A percentile compares a stretch with the other conserved stretches of the same genome.
Evolutionary conservation across 2,113 vertebrate genomes (phyloP).

Genomic region (Progne subis): DNA sequence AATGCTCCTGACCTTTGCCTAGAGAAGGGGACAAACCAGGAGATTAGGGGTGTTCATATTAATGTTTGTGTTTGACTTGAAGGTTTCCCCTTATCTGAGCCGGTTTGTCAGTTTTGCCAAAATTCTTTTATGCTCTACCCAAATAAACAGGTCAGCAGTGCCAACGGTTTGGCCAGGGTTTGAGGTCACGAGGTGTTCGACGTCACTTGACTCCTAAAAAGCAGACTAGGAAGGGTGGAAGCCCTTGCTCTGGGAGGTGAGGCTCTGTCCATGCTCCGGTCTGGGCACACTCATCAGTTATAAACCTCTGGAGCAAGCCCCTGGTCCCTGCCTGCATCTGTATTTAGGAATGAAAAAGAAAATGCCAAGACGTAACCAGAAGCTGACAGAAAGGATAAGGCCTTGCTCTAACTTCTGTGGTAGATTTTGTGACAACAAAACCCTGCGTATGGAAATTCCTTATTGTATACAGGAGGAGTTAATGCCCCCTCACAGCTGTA

Average conservation of each 20-base stretch:
- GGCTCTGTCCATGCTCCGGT: background rate
- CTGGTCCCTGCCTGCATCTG: background rate
- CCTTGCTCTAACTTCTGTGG: background rate
- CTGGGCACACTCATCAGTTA: background rate
- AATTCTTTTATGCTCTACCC: constrained; percentile 55
- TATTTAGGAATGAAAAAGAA: background rate
- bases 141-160: constrained; percentile 52
- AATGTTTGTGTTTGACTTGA: constrained; percentile 60
- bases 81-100: constrained; percentile 38
- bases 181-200: background rate
- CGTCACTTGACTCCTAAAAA: background rate
- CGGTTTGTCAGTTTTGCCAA: constrained; percentile 42
- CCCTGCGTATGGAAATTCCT: background rate
- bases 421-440: background rate
- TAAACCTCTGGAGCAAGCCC: background rate
- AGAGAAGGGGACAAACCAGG: constrained; percentile 65
- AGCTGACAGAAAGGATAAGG: background rate
- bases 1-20: constrained; percentile 83
- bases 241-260: background rate
- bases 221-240: background rate
- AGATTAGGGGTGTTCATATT: constrained; percentile 77
- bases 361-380: background rate
- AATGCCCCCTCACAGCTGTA: background rate
- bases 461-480: background rate
- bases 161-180: background rate